Evolutionary conservation across 2,888 invertebrate species (phyloP).

Genomic region (Argyra leucocephala): DNA sequence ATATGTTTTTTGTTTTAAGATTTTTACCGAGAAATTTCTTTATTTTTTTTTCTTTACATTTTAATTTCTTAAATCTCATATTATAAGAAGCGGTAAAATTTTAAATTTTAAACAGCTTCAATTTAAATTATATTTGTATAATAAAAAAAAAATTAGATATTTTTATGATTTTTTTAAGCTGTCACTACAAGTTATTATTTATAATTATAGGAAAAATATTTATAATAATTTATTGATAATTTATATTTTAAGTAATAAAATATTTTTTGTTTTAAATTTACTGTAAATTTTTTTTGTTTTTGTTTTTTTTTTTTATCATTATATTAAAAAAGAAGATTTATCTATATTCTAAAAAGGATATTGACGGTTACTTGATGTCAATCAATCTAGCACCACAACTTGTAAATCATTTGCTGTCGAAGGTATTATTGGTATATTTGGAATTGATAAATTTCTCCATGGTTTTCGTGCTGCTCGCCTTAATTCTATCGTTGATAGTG

Average conservation of each 20-base stretch:
- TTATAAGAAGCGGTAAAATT: conserved; percentile 1
- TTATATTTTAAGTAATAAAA: conserved; percentile 5
- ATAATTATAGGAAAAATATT: conserved; percentile 6
- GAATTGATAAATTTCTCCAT: conserved; percentile 54
- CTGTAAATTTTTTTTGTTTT: conserved; percentile 7
- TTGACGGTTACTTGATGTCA: conserved; percentile 29
- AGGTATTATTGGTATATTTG: conserved; percentile 20
- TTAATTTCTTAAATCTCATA: background rate
- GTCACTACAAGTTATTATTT: background rate
- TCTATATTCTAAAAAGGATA: conserved; percentile 7
- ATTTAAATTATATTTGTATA: background rate
- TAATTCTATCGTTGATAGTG: conserved; percentile 67
- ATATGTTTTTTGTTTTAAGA: background rate
- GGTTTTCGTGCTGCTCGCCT: conserved; percentile 79
- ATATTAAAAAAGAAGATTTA: conserved; percentile 7
- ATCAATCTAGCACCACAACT: conserved; percentile 68
- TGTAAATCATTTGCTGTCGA: conserved; percentile 50
- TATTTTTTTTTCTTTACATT: background rate
- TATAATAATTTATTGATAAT: conserved; percentile 6
- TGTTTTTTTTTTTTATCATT: background rate
- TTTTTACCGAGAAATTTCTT: too few relatives aligned
- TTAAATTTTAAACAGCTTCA: conserved; percentile 3
- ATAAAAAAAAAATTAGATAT: background rate
- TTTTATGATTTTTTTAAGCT: background rate
- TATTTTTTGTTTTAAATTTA: conserved; percentile 4